These are phyloP conservation scores for Pteruthius melanotis DNA, from an alignment of 2,113 vertebrate genomes.

Conservation along the genomic window DNA sequence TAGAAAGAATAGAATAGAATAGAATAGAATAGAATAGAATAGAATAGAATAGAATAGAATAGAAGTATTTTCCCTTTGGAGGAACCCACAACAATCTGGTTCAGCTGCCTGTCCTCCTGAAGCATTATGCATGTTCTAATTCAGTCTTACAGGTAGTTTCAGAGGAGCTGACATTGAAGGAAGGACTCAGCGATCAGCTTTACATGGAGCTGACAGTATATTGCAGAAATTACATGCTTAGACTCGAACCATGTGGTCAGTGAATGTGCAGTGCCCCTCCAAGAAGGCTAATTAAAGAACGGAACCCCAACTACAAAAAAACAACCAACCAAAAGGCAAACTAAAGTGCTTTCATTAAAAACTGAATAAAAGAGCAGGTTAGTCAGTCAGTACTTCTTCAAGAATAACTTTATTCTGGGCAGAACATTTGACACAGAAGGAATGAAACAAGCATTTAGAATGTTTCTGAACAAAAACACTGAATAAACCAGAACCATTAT, in stretches of 20 bases:
- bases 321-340: neutral
- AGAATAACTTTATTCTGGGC: slow-evolving; percentile 66
- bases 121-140: neutral
- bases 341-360: neutral
- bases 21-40: neutral
- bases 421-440: slow-evolving; percentile 36
- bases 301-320: neutral
- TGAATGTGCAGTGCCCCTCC: neutral
- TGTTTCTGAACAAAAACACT: neutral
- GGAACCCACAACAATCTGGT: too few species aligned
- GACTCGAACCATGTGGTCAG: accelerated
- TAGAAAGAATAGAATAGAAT: neutral
- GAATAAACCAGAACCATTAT: neutral
- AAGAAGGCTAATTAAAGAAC: neutral
- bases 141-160: neutral
- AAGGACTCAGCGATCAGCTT: accelerated
- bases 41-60: neutral
- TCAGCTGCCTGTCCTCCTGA: neutral
- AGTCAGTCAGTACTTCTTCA: slow-evolving; percentile 12
- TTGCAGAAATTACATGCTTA: neutral
- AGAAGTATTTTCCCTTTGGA: neutral
- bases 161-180: neutral
- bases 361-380: neutral
- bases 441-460: neutral
- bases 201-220: accelerated